These are phyloP conservation scores for Atta colombica DNA, from an alignment of 1,140 invertebrate genomes.

Conservation along the genomic window DNA sequence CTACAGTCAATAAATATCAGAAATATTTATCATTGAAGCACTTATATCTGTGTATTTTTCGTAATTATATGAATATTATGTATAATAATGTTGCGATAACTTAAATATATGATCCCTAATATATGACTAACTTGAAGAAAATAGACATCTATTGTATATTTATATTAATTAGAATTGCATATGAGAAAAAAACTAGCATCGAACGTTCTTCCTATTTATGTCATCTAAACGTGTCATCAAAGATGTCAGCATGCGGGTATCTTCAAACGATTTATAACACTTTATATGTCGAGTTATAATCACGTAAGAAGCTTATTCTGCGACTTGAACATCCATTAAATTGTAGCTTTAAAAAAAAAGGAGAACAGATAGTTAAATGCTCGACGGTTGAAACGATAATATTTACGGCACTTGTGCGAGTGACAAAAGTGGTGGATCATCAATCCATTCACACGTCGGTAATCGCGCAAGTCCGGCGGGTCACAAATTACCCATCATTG, in stretches of 20 bases:
- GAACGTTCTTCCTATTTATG: not conserved
- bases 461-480: conserved; percentile 7
- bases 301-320: conserved; percentile 52
- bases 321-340: conserved; percentile 52
- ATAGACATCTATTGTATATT: not conserved
- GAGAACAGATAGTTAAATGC: conserved; percentile 61
- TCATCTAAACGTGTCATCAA: not conserved
- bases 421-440: conserved; percentile 46
- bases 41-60: not conserved
- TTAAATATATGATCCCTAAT: not conserved
- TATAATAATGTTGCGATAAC: not conserved
- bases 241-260: not conserved
- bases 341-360: conserved; percentile 40
- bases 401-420: conserved; percentile 39
- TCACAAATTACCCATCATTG: conserved; percentile 44
- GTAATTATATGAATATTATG: not conserved
- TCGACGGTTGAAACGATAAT: not conserved
- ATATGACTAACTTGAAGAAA: not conserved
- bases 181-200: not conserved
- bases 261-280: conserved; percentile 55
- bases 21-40: not conserved
- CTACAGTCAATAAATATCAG: not conserved
- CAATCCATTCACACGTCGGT: conserved; percentile 48
- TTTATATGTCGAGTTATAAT: conserved; percentile 47
- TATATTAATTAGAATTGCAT: not conserved